phyloP scores from a whole-genome alignment of 2,888 invertebrate genomes.

The Silvanus unidentatus region DNA sequence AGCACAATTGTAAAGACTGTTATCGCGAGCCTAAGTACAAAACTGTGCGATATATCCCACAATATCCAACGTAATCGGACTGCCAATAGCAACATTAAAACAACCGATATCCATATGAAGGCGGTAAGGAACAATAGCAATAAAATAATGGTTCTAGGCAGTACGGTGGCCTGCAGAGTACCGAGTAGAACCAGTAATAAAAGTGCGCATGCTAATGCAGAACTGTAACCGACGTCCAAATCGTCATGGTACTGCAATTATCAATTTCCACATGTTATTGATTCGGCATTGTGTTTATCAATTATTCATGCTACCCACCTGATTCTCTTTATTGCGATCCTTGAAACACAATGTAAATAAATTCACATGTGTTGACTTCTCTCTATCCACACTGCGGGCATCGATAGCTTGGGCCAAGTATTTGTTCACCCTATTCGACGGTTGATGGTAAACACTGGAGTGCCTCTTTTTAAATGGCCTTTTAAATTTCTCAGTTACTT shows the following conservation, averaged over 20 bases:
- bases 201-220: slow-evolving; percentile 72
- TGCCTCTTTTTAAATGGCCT: slow-evolving; percentile 83
- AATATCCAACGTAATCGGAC: slow-evolving; percentile 76
- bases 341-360: slow-evolving; percentile 80
- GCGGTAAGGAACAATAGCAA: slow-evolving; percentile 80
- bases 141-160: slow-evolving; percentile 80
- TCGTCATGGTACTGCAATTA: slow-evolving; percentile 73
- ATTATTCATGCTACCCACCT: slow-evolving; percentile 48
- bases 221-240: slow-evolving; percentile 79
- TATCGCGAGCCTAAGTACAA: slow-evolving; percentile 75
- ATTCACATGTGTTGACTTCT: slow-evolving; percentile 85
- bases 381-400: slow-evolving; percentile 82
- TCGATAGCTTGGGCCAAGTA: slow-evolving; percentile 87
- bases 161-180: slow-evolving; percentile 70
- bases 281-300: background rate
- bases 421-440: slow-evolving; percentile 86
- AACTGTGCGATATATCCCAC: slow-evolving; percentile 81
- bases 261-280: slow-evolving; percentile 2
- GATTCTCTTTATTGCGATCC: slow-evolving; percentile 75
- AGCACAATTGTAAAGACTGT: slow-evolving; percentile 82
- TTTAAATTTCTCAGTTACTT: slow-evolving; percentile 82
- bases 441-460: slow-evolving; percentile 81
- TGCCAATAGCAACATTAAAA: slow-evolving; percentile 77
- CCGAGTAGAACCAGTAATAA: slow-evolving; percentile 69
- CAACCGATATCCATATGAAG: slow-evolving; percentile 85